Evolutionary conservation across 1,140 invertebrate species (phyloP), one percentile per base, ranked within the genome.

Genomic region (Eumaeus atala): DNA sequence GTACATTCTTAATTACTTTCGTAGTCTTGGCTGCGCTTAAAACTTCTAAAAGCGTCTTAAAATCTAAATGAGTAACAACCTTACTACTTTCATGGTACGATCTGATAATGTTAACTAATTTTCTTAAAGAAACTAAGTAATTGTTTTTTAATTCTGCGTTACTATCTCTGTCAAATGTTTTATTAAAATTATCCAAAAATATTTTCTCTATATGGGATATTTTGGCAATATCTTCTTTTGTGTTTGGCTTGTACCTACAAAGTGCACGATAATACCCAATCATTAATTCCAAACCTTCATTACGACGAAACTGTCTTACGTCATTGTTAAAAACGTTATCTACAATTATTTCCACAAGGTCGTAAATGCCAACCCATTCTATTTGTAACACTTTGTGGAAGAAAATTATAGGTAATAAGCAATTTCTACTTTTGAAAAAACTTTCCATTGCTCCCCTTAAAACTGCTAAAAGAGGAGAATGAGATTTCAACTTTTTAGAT

Each of bases 271-370:
- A 93, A 64, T 92, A 92, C 37, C 88, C 79, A 38, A 83, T 77
- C 44, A 93, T 64, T 51, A 93, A 78, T 64, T 93, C 91, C 0
- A 93, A 53, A 1, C 91, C 92, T 74, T 93, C 91, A 61, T 88
- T 89, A 58, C 90, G 88, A 40, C 91, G 79, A 64, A 91, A 93
- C 17, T 90, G 90, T 58, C 91, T 84, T 0, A 93, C 87, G 16
- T 86, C 86, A 4, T 74, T 66, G 51, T 90, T 88, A 61, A 93
- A 93, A n/a, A 90, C 78, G 72, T 89, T 91, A 2, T 90, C 80
- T 11, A 90, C 76, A 55, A 93, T 68, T 37, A 89, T 60, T 5
- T 88, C 78, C 9, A 89, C 76, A 35, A 94, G 70, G 37, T 86
- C 70, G 70, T 90, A 90, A 54, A 87, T 91, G 12, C 90, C 91